Base-by-base conservation (phyloP, 2,113 vertebrate genomes). In the Dinomys branickii region DNA sequence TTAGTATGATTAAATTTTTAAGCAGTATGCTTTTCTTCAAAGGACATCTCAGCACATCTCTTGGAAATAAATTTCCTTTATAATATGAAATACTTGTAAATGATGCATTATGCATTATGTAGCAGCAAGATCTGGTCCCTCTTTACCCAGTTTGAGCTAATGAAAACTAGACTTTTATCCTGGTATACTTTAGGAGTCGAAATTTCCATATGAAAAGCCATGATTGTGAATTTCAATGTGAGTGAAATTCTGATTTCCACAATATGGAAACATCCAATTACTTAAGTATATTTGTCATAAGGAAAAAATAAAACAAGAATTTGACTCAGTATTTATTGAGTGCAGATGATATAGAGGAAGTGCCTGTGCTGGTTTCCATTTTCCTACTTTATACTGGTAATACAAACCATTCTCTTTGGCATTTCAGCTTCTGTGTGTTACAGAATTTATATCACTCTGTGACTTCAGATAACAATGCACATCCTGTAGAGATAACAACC, bases 281-380 rank as follows among this genome's bases (percentile, higher is more conserved):
- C 86, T 97, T 96, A 97, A 97, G 75, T 73, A 38, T 94, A 97
- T 96, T 97, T 96, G 58, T 97, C 97, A 96, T 96, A 95, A 96
- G 93, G 95, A 97, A 97, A 92, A 96, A 94, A 97, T 97, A 91
- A 95, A 91, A 69, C n/a, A 96, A 90, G 61, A 93, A 87, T 94
- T 91, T 78, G 59, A 86, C 83, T 90, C 12, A 89, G 81, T 90
- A 98, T 97, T 98, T 94, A 97, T 97, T 97, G 88, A 97, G 38
- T 88, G 44, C 95, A 98, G 96, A 96, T 97, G 90, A 94, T 88
- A 67, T 0, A 92, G n/a, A 95, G 90, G 96, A 95, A 96, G 85
- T 80, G 52, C 50, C 56, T 58, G 54, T 92, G 54, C 91, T 96
- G 90, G 54, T 95, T 97, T 97, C 87, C 82, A 93, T 97, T 93